phyloP scores from a whole-genome alignment of 2,797 vertebrate species.

The Channallabes apus region DNA sequence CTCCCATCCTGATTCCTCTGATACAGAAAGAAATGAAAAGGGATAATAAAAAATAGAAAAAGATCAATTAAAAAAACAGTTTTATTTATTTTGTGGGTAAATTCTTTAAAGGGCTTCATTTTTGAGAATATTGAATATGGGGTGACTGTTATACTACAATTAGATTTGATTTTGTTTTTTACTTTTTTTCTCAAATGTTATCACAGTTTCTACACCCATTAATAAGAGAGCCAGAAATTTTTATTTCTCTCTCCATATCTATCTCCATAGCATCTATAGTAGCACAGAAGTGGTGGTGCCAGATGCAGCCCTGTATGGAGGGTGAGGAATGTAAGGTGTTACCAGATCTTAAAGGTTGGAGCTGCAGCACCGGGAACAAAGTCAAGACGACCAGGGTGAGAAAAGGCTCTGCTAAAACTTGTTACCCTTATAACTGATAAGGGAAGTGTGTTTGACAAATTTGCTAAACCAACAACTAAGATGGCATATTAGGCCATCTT shows the following conservation, averaged over 20 bases:
- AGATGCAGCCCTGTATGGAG: conserved; percentile 94
- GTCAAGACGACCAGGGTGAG: conserved; percentile 59
- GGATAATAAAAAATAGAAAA: conserved; percentile 46
- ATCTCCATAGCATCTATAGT: conserved; percentile 86
- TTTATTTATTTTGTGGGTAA: conserved; percentile 41
- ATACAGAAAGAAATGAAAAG: conserved; percentile 30
- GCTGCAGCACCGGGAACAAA: conserved; percentile 90
- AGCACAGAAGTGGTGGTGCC: conserved; percentile 99
- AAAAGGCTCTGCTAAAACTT: neutral
- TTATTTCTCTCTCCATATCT: conserved; percentile 42
- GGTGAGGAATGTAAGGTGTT: conserved; percentile 96
- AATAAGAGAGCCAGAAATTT: neutral
- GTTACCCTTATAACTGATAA: conserved; percentile 7
- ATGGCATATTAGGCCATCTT: neutral
- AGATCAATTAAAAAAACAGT: conserved; percentile 1
- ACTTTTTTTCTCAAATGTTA: neutral
- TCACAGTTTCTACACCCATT: neutral
- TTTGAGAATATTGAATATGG: conserved; percentile 33
- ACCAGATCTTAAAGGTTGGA: conserved; percentile 97
- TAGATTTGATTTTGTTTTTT: neutral
- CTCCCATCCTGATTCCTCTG: conserved; percentile 21
- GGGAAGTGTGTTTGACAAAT: neutral
- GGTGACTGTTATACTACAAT: conserved; percentile 31
- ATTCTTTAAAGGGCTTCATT: conserved; percentile 30
- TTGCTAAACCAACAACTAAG: neutral